Evolutionary conservation across 2,797 vertebrate genomes (phyloP).

Genomic region (Numenius phaeopus): DNA sequence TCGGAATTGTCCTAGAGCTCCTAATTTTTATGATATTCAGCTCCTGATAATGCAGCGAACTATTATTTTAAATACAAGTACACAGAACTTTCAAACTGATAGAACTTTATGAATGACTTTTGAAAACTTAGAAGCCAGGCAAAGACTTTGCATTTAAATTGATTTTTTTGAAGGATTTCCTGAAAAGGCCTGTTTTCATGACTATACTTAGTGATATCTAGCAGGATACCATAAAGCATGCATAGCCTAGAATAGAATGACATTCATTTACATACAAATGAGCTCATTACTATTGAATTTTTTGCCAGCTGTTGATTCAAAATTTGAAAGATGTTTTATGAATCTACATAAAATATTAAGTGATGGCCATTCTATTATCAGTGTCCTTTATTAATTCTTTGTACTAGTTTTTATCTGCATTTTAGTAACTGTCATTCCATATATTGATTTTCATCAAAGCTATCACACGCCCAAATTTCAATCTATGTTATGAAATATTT

Average conservation of each 20-base stretch:
- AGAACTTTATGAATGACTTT: conserved; percentile 1
- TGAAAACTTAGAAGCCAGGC: conserved; percentile 12
- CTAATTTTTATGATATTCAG: not conserved
- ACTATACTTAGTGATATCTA: conserved; percentile 40
- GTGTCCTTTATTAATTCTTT: conserved; percentile 41
- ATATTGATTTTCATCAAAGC: conserved; percentile 20
- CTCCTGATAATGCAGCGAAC: not conserved
- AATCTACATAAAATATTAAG: conserved; percentile 72
- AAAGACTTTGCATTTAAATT: conserved; percentile 65
- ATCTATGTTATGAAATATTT: not conserved
- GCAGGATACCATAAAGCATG: conserved; percentile 42
- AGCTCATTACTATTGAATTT: conserved; percentile 68
- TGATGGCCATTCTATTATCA: conserved; percentile 2
- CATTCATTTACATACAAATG: conserved; percentile 76
- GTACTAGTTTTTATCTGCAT: not conserved
- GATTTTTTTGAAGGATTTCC: conserved; percentile 48
- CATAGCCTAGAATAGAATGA: conserved; percentile 46
- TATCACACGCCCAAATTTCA: not conserved
- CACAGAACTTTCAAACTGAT: not conserved
- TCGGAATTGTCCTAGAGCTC: not conserved
- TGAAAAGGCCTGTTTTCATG: conserved; percentile 34
- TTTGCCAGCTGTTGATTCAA: conserved; percentile 68
- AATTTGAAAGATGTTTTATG: conserved; percentile 61
- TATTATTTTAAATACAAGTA: not conserved
- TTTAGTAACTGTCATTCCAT: conserved; percentile 6